These are phyloP conservation scores for Phrynocephalus guinanensis DNA, from an alignment of 2,797 vertebrate species.

Conservation along the genomic window DNA sequence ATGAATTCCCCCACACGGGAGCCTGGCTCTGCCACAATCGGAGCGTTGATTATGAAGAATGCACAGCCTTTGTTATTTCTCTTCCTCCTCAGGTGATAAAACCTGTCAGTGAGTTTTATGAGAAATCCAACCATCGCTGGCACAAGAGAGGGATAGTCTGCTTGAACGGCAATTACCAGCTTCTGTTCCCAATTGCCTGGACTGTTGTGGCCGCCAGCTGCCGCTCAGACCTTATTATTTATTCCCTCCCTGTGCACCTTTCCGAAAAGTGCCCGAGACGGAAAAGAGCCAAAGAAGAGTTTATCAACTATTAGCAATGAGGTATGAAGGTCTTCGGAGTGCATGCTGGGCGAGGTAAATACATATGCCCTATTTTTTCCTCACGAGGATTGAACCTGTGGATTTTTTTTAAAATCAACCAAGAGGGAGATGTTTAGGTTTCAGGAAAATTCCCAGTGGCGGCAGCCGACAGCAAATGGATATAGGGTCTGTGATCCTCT, in stretches of 20 bases:
- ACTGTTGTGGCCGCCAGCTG: constrained; percentile 40
- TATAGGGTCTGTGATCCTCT: constrained; percentile 27
- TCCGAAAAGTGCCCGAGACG: neutral
- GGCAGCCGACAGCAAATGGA: neutral
- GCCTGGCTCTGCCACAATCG: neutral
- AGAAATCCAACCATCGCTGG: constrained; percentile 55
- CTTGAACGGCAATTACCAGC: constrained; percentile 60
- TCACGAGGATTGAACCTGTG: neutral
- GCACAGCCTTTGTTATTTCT: constrained; percentile 53
- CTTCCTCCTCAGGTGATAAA: constrained; percentile 37
- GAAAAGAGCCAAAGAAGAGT: neutral
- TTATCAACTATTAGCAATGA: neutral
- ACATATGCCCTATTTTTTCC: neutral
- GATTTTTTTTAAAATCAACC: neutral
- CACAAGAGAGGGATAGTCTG: constrained; percentile 48
- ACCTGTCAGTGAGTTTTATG: constrained; percentile 59
- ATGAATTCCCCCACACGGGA: constrained; percentile 4
- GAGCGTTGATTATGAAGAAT: constrained; percentile 53
- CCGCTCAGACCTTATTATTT: neutral
- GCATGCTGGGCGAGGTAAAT: neutral
- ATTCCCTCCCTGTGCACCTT: constrained; percentile 12
- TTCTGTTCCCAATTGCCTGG: constrained; percentile 56
- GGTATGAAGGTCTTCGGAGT: neutral
- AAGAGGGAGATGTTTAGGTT: neutral
- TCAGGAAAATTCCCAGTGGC: neutral